A percentile compares a stretch with the other conserved stretches of the same genome.
Conservation (phyloP, 2,113 vertebrate genomes). For the Falco punctatus region DNA sequence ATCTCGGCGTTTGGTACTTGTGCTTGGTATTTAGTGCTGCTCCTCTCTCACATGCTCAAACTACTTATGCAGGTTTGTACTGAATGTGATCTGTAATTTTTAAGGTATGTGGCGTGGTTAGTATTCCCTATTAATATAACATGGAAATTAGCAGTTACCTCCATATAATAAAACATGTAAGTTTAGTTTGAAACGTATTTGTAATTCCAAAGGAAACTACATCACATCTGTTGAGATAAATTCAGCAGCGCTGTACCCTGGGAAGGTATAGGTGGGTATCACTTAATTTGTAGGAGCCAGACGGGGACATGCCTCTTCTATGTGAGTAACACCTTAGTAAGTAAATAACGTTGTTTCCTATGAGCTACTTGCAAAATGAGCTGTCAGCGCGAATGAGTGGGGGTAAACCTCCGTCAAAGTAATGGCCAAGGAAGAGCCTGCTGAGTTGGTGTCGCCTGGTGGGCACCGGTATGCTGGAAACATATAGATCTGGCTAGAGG, state of each 20-base stretch:
- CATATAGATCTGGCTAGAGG: not conserved
- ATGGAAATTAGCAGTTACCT: slow-evolving; percentile 11
- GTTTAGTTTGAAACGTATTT: not conserved
- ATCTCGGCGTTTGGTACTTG: slow-evolving; percentile 5
- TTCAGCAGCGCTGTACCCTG: not conserved
- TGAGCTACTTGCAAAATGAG: slow-evolving; percentile 4
- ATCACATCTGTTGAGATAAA: not conserved
- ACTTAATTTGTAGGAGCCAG: not conserved
- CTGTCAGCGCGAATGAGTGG: not conserved
- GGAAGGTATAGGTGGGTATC: not conserved
- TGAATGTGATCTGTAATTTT: slow-evolving; percentile 25
- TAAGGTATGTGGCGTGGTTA: not conserved
- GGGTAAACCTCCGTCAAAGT: not conserved
- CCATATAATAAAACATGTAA: not conserved
- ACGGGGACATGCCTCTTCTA: not conserved
- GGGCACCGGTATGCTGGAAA: not conserved
- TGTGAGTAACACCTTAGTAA: not conserved
- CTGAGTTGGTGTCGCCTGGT: slow-evolving; percentile 1
- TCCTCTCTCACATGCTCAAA: not conserved
- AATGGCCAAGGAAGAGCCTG: not conserved
- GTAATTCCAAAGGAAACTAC: not conserved
- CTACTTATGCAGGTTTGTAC: slow-evolving; percentile 54
- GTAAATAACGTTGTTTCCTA: not conserved
- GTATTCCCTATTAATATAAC: not conserved
- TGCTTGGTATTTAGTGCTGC: not conserved